A percentile compares a stretch with the other conserved stretches of the same genome.
phyloP scores from a whole-genome alignment of 2,888 invertebrate species.

The Nebria brevicollis region DNA sequence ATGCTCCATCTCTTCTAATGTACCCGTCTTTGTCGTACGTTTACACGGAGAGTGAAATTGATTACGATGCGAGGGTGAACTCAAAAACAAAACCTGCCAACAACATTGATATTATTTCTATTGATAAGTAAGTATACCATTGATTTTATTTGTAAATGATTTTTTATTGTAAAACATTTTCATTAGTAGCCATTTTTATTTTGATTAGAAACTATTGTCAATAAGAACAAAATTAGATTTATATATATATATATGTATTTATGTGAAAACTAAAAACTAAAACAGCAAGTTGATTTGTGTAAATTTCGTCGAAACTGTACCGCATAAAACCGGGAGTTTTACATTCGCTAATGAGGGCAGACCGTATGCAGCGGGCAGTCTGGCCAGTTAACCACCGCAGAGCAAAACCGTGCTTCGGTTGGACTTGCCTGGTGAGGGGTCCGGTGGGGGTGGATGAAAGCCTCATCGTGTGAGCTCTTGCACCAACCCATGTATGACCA shows the following conservation, averaged over 20 bases:
- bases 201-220: no score
- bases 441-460: neutral
- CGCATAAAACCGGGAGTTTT: slow-evolving; percentile 60
- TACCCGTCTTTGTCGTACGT: slow-evolving; percentile 13
- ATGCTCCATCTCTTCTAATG: neutral
- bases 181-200: no score
- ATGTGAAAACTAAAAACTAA: neutral
- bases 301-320: slow-evolving; percentile 57
- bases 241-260: neutral
- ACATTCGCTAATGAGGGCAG: slow-evolving; percentile 63
- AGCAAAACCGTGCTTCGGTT: slow-evolving; percentile 50
- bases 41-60: slow-evolving; percentile 35
- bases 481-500: slow-evolving; percentile 7
- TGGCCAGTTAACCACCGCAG: slow-evolving; percentile 65
- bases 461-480: slow-evolving; percentile 17
- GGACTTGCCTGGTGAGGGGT: slow-evolving; percentile 30
- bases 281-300: slow-evolving; percentile 16
- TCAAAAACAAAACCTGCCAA: neutral
- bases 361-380: slow-evolving; percentile 56
- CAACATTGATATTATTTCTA: no score
- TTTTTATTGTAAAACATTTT: no score
- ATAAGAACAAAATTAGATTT: neutral
- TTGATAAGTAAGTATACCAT: no score
- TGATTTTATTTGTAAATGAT: no score
- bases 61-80: slow-evolving; percentile 20